These are phyloP conservation scores for Enteromius viviparus DNA, from an alignment of 2,797 vertebrate genomes.

Conservation along the genomic window DNA sequence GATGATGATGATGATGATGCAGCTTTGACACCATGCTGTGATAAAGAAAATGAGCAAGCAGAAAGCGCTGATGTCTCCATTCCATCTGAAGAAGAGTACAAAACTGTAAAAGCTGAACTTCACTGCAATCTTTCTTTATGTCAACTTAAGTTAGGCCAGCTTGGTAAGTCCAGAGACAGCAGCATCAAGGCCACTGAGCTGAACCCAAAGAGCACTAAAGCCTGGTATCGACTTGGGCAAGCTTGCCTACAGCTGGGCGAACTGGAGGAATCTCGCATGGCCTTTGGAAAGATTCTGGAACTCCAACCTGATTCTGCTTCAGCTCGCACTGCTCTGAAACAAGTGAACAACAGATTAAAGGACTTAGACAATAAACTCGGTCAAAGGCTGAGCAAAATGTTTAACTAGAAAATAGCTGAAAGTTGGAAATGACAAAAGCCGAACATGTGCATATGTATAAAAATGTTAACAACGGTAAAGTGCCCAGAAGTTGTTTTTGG, in stretches of 20 bases:
- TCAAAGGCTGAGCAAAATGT: slow-evolving; percentile 89
- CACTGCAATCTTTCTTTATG: slow-evolving; percentile 88
- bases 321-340: slow-evolving; percentile 82
- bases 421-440: neutral
- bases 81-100: slow-evolving; percentile 68
- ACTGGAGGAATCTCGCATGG: slow-evolving; percentile 80
- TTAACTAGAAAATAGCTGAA: slow-evolving; percentile 69
- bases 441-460: neutral
- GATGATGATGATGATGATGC: slow-evolving; percentile 48
- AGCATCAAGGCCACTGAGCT: slow-evolving; percentile 81
- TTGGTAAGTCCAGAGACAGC: slow-evolving; percentile 76
- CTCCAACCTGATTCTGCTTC: slow-evolving; percentile 83
- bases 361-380: slow-evolving; percentile 80
- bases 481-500: neutral
- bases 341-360: slow-evolving; percentile 77
- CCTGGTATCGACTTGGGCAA: slow-evolving; percentile 86
- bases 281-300: slow-evolving; percentile 80
- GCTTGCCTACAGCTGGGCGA: slow-evolving; percentile 84
- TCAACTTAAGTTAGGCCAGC: slow-evolving; percentile 84
- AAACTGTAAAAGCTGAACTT: slow-evolving; percentile 78
- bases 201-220: slow-evolving; percentile 81
- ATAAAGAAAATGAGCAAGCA: slow-evolving; percentile 12
- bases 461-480: neutral
- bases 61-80: slow-evolving; percentile 11
- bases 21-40: slow-evolving; percentile 10